Evolutionary conservation across 2,113 vertebrate species (phyloP).

Genomic region (Calidris pygmaea): DNA sequence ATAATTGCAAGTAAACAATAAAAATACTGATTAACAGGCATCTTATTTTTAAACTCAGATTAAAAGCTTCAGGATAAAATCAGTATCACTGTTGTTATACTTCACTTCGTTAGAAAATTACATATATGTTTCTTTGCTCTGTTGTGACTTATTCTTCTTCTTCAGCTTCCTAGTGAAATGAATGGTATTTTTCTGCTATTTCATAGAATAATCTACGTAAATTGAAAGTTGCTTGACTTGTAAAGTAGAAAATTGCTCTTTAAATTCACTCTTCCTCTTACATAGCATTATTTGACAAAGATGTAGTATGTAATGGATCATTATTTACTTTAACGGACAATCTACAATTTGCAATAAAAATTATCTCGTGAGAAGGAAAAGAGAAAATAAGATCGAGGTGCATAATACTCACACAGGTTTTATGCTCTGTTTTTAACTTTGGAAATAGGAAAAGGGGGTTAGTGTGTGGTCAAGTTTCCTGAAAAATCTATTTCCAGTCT

Average conservation of each 20-base stretch:
- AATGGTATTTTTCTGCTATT: not conserved
- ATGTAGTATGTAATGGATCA: not conserved
- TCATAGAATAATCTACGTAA: not conserved
- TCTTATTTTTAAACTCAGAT: not conserved
- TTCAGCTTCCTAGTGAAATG: not conserved
- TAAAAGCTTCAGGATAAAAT: not conserved
- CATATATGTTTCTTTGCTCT: not conserved
- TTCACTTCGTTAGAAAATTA: not conserved
- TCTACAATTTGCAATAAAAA: not conserved
- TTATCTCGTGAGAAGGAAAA: not conserved
- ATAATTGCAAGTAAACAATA: not conserved
- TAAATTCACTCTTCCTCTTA: not conserved
- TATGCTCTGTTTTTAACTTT: not conserved
- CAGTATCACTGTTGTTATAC: not conserved
- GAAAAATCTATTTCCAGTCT: not conserved
- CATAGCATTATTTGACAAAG: not conserved
- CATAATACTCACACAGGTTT: not conserved
- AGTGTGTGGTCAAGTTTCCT: not conserved
- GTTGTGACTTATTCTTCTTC: not conserved
- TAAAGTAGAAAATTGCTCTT: not conserved
- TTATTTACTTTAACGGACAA: not conserved
- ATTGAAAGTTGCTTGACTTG: too few species aligned
- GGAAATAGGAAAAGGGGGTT: not conserved
- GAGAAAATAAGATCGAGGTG: not conserved
- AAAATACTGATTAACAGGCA: not conserved